Evolutionary conservation across 37 sponge, comb jelly and placozoan species (phyloP).

Genomic region (Agelas oroides): DNA sequence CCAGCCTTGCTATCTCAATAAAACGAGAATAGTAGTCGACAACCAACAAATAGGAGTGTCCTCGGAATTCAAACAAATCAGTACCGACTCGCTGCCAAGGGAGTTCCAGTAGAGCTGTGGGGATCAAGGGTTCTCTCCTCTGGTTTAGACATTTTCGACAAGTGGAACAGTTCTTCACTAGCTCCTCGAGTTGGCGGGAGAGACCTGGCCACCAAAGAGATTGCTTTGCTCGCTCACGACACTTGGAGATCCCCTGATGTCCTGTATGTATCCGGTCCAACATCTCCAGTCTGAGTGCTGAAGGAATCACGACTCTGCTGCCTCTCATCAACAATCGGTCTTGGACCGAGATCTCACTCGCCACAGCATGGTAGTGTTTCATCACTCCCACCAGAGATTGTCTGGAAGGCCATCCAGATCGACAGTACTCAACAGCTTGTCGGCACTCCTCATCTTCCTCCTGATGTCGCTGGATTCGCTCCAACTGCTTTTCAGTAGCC

Average conservation of each 20-base stretch:
- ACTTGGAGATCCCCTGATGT: constrained; percentile 60
- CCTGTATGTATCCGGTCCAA: constrained; percentile 54
- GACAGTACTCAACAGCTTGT: constrained; percentile 21
- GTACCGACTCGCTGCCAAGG: no score
- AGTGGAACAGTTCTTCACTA: neutral
- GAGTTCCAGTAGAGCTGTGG: no score
- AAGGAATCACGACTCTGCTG: constrained; percentile 34
- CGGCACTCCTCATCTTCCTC: constrained; percentile 36
- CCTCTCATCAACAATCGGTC: constrained; percentile 47
- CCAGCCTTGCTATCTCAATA: no score
- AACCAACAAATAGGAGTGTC: no score
- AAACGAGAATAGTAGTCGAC: no score
- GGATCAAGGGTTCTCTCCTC: no score
- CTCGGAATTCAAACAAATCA: no score
- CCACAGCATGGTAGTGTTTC: neutral
- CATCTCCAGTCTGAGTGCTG: constrained; percentile 27
- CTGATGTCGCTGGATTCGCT: constrained; percentile 23
- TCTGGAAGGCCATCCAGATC: constrained; percentile 36
- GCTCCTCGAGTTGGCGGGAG: constrained; percentile 8
- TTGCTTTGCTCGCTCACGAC: no score
- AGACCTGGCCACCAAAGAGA: no score
- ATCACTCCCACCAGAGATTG: neutral
- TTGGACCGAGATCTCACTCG: constrained; percentile 18
- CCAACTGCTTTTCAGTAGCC: constrained; percentile 29
- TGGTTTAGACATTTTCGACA: constrained; percentile 1